Evolutionary conservation across 1,140 invertebrate genomes (phyloP), one percentile per base, ranked within the genome.

Genomic region (Mycetomoellerius zeteki): DNA sequence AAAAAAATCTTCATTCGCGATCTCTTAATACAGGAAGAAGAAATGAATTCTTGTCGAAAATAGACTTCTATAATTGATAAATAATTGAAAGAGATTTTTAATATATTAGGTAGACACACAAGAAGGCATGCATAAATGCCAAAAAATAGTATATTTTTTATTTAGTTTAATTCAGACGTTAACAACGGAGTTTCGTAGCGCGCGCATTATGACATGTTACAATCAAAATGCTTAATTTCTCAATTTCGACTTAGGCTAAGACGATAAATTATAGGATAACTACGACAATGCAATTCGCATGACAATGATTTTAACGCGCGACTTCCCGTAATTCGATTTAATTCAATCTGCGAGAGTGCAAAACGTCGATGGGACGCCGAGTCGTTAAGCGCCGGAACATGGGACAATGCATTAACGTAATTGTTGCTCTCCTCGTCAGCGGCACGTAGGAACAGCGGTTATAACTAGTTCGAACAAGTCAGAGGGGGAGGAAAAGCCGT

Each of bases 391-490:
- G 82, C 76, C 86, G 89, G 81, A 86, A 90, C 82, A 87, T 16
- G 54, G 73, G 84, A 91, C 90, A 91, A 91, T 91, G 87, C 90
- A 91, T 91, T 91, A 91, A 86, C 89, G 89, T 91, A 90, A 91
- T 91, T 91, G 90, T 91, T 89, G 89, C 87, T 81, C 84, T 75
- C 78, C 87, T 91, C 81, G 86, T 90, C 89, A 88, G 73, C 89
- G 86, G 89, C 64, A 75, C 76, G 85, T 87, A 82, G 85, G 86
- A 91, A 90, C 87, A 86, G 52, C 62, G 72, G 77, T 86, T 91
- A 87, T 88, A 91, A 89, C 90, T 91, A 91, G 90, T 91, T 91
- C 88, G 89, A 91, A 91, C 88, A 89, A 89, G 85, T 91, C 56
- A 30, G 71, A 24, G 37, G 47, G 56, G 21, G 27, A 47, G 54